Evolutionary conservation across 2,888 invertebrate species (phyloP), one percentile per base, ranked within the genome.

Genomic region (Rhopalosiphum nymphaeae): DNA sequence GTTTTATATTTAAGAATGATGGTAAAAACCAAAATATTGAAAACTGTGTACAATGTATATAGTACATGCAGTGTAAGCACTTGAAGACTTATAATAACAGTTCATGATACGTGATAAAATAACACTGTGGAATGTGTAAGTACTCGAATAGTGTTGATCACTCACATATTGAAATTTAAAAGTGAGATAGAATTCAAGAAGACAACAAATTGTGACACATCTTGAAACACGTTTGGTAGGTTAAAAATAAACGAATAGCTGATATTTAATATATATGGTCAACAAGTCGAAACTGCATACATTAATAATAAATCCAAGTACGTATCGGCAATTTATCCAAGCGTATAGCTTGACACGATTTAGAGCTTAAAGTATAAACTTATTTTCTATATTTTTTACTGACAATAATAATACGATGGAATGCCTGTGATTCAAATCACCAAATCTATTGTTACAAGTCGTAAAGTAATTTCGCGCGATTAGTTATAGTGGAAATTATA

Each of bases 111-210:
- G 42, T 57, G 57, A 44, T 88, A 53, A 57, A 57, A 57, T 42
- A 89, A 57, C 57, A 89, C 42, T 89, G 42, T 44, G 57, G 29
- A 57, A 89, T 57, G 42, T 36, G 42, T 56, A 89, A 57, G 57
- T 57, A 89, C 89, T 89, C 16, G 36, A 89, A 89, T 56, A 89
- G 29, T 57, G 89, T 89, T 16, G 89, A 57, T 89, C 57, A 42
- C 29, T 56, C 46, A 86, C 26, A 57, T 89, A 89, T 88, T 88
- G 4, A 53, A 53, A 88, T 53, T 89, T 57, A 57, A 36, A 36
- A 89, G 13, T 88, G 25, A 89, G 89, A 44, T 89, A 56, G 42
- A 89, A 89, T 57, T 57, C 57, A 89, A 57, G 9, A 56, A 57
- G 57, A 57, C 29, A 42, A 44, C 13, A 89, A 42, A 44, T 57